These are phyloP conservation scores for Cydia amplana DNA, from an alignment of 1,140 invertebrate genomes.

Conservation along the genomic window DNA sequence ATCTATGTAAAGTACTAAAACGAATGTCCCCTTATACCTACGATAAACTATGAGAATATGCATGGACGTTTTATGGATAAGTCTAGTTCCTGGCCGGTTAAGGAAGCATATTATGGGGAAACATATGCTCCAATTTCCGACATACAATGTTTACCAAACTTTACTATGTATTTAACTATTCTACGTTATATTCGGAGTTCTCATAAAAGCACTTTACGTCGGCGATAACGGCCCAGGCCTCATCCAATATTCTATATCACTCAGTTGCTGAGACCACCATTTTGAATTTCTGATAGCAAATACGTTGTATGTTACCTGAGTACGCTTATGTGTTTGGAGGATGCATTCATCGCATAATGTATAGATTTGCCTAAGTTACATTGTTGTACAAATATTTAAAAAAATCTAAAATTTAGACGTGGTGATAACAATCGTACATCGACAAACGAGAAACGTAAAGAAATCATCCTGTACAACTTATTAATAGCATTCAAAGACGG, in stretches of 20 bases:
- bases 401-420: too few species aligned
- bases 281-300: conserved; percentile 21
- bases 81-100: neutral
- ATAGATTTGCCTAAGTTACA: too few species aligned
- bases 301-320: neutral
- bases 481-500: neutral
- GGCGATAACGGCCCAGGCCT: conserved; percentile 16
- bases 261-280: conserved; percentile 17
- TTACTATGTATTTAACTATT: conserved; percentile 30
- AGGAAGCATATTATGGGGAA: neutral
- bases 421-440: too few species aligned
- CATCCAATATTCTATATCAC: conserved; percentile 27
- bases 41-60: too few species aligned
- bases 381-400: too few species aligned
- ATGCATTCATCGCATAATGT: neutral
- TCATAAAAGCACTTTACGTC: conserved; percentile 31
- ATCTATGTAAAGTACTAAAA: too few species aligned
- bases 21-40: too few species aligned
- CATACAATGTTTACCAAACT: conserved; percentile 25
- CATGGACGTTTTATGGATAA: neutral
- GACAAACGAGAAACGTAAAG: too few species aligned
- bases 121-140: neutral
- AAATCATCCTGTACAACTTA: neutral
- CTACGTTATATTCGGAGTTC: conserved; percentile 8
- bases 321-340: neutral